Percentiles rank a stretch among this genome's conserved stretches.
These are phyloP conservation scores for Trachelus troglodyta DNA, from an alignment of 2,888 invertebrate genomes.

Conservation along the genomic window DNA sequence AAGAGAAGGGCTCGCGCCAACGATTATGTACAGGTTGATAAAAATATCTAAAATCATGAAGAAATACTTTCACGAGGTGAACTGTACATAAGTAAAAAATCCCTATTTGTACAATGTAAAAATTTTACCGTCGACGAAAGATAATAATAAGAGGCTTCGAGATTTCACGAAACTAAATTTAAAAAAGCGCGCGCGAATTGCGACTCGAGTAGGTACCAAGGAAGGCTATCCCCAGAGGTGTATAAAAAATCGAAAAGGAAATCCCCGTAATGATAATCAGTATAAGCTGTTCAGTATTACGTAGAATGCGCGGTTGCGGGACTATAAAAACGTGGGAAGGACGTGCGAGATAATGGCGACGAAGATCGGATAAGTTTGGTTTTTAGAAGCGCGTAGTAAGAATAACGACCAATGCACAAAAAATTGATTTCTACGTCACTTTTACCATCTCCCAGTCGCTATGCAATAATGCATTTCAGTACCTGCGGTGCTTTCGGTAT, in stretches of 20 bases:
- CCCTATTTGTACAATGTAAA: not conserved
- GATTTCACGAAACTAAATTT: not conserved
- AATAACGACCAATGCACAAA: not conserved
- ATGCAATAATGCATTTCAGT: not conserved
- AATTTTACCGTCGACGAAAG: not conserved
- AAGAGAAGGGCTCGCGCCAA: not conserved
- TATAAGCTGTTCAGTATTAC: conserved; percentile 23
- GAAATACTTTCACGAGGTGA: not conserved
- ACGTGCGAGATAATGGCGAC: conserved; percentile 33
- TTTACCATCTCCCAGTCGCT: not conserved
- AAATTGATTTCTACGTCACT: not conserved
- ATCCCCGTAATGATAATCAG: not conserved
- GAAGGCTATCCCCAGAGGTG: not conserved
- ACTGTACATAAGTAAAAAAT: not conserved
- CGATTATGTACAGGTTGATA: not conserved
- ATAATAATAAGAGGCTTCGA: not conserved
- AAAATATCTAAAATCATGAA: not conserved
- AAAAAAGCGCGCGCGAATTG: not conserved
- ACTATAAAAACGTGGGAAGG: conserved; percentile 15
- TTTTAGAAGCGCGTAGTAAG: conserved; percentile 9
- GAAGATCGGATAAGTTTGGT: conserved; percentile 31
- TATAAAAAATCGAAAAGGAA: not conserved
- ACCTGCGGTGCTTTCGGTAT: not conserved
- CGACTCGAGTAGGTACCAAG: not conserved
- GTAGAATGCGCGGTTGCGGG: conserved; percentile 13